These are phyloP conservation scores for Cephalopholis sonnerati DNA, from an alignment of 2,113 vertebrate genomes.

Conservation along the genomic window DNA sequence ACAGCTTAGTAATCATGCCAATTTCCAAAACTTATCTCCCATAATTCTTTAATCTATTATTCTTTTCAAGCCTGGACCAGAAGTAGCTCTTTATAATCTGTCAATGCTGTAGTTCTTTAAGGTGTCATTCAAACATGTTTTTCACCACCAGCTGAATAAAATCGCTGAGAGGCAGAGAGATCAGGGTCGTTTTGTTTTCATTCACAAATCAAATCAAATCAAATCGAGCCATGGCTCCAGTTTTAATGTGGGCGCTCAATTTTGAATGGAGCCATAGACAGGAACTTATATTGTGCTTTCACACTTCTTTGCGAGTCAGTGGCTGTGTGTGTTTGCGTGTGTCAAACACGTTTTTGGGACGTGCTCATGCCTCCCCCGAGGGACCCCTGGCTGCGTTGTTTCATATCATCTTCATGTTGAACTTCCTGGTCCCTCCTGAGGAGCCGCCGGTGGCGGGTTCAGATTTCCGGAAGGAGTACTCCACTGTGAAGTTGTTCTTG, in stretches of 20 bases:
- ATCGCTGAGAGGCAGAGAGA: slow-evolving; percentile 57
- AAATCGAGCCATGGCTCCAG: slow-evolving; percentile 52
- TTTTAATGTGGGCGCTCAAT: slow-evolving; percentile 46
- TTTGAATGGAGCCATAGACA: slow-evolving; percentile 46
- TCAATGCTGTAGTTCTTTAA: slow-evolving; percentile 6
- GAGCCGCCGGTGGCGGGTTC: slow-evolving; percentile 87
- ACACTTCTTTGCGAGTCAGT: slow-evolving; percentile 77
- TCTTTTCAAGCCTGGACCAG: slow-evolving; percentile 26
- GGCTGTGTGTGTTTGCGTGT: slow-evolving; percentile 82
- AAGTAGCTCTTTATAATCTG: slow-evolving; percentile 5
- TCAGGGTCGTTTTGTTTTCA: slow-evolving; percentile 58
- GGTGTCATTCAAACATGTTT: slow-evolving; percentile 30
- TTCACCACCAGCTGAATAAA: slow-evolving; percentile 67
- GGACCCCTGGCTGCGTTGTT: slow-evolving; percentile 88
- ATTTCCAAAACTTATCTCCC: slow-evolving; percentile 44
- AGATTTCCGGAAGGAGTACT: slow-evolving; percentile 97
- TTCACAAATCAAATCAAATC: slow-evolving; percentile 43
- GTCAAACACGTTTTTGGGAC: slow-evolving; percentile 81
- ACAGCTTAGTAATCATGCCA: slow-evolving; percentile 45
- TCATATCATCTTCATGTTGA: slow-evolving; percentile 99
- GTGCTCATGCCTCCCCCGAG: slow-evolving; percentile 85
- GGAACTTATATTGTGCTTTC: slow-evolving; percentile 32
- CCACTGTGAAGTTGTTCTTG: slow-evolving; percentile 97
- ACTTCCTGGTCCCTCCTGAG: slow-evolving; percentile 94
- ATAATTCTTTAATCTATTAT: slow-evolving; percentile 38